These are phyloP conservation scores for Anolis apletophallus DNA, from an alignment of 2,797 vertebrate genomes.

Conservation along the genomic window DNA sequence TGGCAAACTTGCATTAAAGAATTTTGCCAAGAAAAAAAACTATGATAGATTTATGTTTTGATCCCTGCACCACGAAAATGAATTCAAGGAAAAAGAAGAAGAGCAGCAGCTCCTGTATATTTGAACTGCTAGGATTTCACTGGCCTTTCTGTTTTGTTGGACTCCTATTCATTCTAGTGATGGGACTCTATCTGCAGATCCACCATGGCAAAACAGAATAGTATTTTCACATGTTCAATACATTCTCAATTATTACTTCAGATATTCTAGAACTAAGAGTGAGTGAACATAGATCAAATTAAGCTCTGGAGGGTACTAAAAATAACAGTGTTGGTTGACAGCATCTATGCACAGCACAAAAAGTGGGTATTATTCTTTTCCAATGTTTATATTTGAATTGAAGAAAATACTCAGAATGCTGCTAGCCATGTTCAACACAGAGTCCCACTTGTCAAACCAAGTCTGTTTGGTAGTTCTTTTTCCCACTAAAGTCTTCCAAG, in stretches of 20 bases:
- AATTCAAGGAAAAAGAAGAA: background rate
- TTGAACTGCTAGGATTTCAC: background rate
- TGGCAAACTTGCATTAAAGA: too few relatives aligned
- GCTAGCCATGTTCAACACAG: background rate
- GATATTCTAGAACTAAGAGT: background rate
- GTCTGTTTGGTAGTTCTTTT: background rate
- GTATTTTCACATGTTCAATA: background rate
- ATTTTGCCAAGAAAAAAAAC: too few relatives aligned
- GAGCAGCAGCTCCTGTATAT: background rate
- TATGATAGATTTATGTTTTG: too few relatives aligned
- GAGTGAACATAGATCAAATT: constrained; percentile 1
- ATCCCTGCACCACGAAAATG: too few relatives aligned
- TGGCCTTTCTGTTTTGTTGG: background rate
- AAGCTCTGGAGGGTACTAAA: background rate
- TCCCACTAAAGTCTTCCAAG: constrained; percentile 22
- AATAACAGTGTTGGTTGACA: background rate
- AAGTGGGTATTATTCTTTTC: background rate
- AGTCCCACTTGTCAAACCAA: background rate
- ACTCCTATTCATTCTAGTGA: background rate
- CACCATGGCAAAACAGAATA: background rate
- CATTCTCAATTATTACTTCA: background rate
- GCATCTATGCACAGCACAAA: background rate
- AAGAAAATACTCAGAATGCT: background rate
- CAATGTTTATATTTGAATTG: background rate
- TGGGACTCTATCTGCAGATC: background rate